These are phyloP conservation scores for Melinaea marsaeus DNA, from an alignment of 2,888 invertebrate genomes.

Conservation along the genomic window DNA sequence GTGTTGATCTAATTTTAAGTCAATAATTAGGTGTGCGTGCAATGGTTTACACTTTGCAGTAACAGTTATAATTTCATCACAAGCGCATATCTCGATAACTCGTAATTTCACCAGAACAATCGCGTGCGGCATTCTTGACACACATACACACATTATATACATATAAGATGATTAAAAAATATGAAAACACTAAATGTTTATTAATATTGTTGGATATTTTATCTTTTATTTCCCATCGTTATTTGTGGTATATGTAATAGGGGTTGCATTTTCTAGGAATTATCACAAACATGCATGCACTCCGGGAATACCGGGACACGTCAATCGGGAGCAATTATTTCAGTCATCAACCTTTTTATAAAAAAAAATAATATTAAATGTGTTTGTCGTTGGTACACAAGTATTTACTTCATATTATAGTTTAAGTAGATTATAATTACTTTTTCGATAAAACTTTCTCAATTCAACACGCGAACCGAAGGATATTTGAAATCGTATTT, in stretches of 20 bases:
- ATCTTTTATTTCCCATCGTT: background rate
- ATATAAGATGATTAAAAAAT: too few relatives aligned
- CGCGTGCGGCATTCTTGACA: conserved; percentile 38
- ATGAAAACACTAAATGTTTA: too few relatives aligned
- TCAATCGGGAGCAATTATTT: conserved; percentile 16
- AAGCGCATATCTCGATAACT: conserved; percentile 26
- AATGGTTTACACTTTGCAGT: conserved; percentile 22
- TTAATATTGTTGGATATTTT: too few relatives aligned
- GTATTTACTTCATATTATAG: background rate
- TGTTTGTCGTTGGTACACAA: too few relatives aligned
- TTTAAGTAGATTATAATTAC: background rate
- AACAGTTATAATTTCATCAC: conserved; percentile 30
- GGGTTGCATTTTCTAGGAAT: too few relatives aligned
- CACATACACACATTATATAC: conserved; percentile 16
- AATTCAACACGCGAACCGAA: conserved; percentile 26
- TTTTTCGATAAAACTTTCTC: conserved; percentile 19
- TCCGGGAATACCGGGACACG: conserved; percentile 14
- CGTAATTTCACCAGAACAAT: conserved; percentile 40
- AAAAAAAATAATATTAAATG: too few relatives aligned
- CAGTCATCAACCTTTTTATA: background rate
- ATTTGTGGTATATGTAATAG: too few relatives aligned
- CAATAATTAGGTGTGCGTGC: conserved; percentile 12
- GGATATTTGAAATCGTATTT: conserved; percentile 30
- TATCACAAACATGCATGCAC: too few relatives aligned
- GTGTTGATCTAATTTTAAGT: conserved; percentile 9